Percentiles rank a stretch among this genome's conserved stretches.
These are phyloP conservation scores for Drosophila histrio DNA, from an alignment of 2,888 invertebrate species.

Conservation along the genomic window DNA sequence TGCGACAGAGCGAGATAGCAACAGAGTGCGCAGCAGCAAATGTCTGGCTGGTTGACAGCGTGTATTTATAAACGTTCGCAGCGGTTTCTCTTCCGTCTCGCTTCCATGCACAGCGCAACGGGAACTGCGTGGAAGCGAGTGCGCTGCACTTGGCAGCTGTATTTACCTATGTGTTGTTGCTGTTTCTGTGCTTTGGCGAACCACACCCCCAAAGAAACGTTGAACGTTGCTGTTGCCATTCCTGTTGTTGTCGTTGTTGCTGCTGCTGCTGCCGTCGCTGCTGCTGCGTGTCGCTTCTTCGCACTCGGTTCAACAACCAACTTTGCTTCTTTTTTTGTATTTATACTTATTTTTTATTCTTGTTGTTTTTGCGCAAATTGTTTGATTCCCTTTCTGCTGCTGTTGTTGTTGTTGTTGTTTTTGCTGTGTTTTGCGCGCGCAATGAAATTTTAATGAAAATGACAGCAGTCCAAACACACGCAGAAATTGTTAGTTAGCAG, in stretches of 20 bases:
- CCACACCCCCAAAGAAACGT: constrained; percentile 73
- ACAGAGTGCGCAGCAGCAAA: background rate
- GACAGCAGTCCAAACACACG: constrained; percentile 61
- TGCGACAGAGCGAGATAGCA: constrained; percentile 25
- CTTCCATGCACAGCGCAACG: constrained; percentile 2
- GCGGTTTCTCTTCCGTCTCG: constrained; percentile 2
- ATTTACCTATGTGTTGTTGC: constrained; percentile 75
- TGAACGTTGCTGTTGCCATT: constrained; percentile 25
- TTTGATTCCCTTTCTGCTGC: constrained; percentile 41
- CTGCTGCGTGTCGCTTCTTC: constrained; percentile 48
- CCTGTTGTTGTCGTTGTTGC: constrained; percentile 6
- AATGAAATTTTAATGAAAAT: constrained; percentile 79
- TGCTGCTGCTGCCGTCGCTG: background rate
- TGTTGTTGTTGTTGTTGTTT: constrained; percentile 35
- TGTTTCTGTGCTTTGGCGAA: constrained; percentile 47
- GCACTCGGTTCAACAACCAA: constrained; percentile 55
- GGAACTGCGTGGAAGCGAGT: constrained; percentile 43
- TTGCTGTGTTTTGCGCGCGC: constrained; percentile 65
- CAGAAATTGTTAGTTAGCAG: constrained; percentile 50
- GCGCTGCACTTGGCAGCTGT: constrained; percentile 57
- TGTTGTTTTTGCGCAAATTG: constrained; percentile 52
- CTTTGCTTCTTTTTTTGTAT: constrained; percentile 31
- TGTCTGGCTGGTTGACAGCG: constrained; percentile 45
- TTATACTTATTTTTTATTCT: constrained; percentile 20
- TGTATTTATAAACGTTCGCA: constrained; percentile 24